Evolutionary conservation across 2,797 vertebrate genomes (phyloP).

Genomic region (Pachyuromys duprasi): DNA sequence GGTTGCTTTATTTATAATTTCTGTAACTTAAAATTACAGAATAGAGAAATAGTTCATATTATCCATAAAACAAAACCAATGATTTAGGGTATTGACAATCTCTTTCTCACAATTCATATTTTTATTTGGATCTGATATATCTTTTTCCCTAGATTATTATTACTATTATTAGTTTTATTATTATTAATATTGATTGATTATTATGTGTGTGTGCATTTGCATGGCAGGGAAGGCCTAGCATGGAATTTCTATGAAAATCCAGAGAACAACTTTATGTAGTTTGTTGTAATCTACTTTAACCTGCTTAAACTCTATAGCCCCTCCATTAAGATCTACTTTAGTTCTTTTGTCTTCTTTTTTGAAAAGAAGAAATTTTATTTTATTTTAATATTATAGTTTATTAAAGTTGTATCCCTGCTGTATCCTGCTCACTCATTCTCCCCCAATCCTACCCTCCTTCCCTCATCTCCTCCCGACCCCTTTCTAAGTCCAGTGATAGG

Average conservation of each 20-base stretch:
- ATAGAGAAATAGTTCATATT: background rate
- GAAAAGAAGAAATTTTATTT: no score
- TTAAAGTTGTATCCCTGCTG: no score
- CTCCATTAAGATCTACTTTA: no score
- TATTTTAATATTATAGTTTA: no score
- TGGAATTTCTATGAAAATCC: background rate
- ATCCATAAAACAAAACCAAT: background rate
- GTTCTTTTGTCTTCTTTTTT: no score
- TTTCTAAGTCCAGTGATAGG: no score
- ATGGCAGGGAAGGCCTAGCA: background rate
- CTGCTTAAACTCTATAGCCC: no score
- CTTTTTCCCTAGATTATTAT: background rate
- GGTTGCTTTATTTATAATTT: background rate
- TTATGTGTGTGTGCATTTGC: background rate
- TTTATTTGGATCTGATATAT: background rate
- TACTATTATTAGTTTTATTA: background rate
- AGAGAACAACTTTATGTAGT: background rate
- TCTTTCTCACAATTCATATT: background rate
- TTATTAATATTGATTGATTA: background rate
- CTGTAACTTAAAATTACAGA: background rate
- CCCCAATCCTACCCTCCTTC: no score
- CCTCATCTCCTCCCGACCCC: no score
- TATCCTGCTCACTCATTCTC: no score
- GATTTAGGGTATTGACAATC: background rate
- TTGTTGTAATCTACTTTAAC: no score